Conservation (phyloP, 2,888 invertebrate genomes). For the Eilema depressum region DNA sequence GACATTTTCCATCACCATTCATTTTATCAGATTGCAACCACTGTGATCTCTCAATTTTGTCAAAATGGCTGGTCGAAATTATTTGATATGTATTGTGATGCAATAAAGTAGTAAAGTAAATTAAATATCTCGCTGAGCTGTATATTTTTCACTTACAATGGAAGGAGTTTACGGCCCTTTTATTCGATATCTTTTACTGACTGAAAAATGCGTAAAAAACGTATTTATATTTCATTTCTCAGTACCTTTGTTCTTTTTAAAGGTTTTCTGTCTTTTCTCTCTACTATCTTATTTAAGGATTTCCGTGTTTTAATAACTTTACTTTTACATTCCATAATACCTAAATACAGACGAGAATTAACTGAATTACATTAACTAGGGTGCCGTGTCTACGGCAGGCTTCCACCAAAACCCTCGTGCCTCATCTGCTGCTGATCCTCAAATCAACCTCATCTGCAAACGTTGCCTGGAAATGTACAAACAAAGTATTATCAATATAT, state of each 20-base stretch:
- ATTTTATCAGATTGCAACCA: no score
- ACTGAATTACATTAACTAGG: background rate
- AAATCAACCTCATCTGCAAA: no score
- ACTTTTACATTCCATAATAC: background rate
- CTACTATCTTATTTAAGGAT: background rate
- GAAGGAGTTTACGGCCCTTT: background rate
- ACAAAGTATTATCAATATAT: no score
- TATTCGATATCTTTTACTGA: background rate
- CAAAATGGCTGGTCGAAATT: no score
- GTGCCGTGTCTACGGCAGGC: no score
- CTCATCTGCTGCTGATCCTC: no score
- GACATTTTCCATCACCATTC: no score
- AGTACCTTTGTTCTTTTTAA: background rate
- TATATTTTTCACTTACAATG: background rate
- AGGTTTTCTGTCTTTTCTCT: background rate
- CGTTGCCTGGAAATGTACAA: no score
- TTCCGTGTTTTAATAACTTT: background rate
- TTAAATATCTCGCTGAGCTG: background rate
- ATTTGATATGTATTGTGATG: no score
- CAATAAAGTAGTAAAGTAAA: no score
- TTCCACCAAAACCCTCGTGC: no score
- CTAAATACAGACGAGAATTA: background rate
- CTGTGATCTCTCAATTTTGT: no score
- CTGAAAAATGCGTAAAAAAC: background rate
- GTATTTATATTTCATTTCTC: slow-evolving; percentile 12